A percentile compares a stretch with the other conserved stretches of the same genome.
These are phyloP conservation scores for Tigriopus californicus DNA, from an alignment of 2,888 invertebrate species.

Conservation along the genomic window DNA sequence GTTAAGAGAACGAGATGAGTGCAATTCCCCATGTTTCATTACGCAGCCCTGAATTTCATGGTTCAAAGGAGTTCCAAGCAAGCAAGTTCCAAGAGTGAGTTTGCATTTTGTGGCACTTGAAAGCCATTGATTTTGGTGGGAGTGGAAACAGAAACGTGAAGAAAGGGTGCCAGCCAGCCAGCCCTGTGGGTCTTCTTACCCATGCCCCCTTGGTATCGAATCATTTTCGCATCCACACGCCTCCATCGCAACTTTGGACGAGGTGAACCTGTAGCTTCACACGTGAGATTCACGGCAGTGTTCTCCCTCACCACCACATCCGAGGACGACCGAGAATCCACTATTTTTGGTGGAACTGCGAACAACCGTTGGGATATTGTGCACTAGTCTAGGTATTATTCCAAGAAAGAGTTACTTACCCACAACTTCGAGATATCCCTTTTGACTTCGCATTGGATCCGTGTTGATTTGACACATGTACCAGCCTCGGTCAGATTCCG, in stretches of 20 bases:
- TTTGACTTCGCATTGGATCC: conserved; percentile 74
- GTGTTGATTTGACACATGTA: conserved; percentile 92
- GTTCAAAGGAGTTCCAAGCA: background rate
- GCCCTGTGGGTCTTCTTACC: conserved; percentile 36
- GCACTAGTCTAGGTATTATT: too few relatives aligned
- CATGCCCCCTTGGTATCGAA: conserved; percentile 69
- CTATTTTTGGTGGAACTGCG: conserved; percentile 28
- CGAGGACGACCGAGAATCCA: conserved; percentile 26
- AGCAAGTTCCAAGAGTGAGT: background rate
- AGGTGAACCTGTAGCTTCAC: conserved; percentile 23
- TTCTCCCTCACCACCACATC: conserved; percentile 25
- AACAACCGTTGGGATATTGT: background rate
- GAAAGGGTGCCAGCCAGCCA: background rate
- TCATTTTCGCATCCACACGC: conserved; percentile 67
- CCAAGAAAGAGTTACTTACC: conserved; percentile 42
- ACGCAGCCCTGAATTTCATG: too few relatives aligned
- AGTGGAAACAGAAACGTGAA: background rate
- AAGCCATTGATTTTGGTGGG: conserved; percentile 1
- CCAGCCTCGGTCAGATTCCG: conserved; percentile 71
- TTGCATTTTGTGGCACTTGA: background rate
- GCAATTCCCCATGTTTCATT: too few relatives aligned
- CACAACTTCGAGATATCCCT: conserved; percentile 74
- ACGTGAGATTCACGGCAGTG: conserved; percentile 22
- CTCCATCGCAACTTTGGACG: conserved; percentile 76
- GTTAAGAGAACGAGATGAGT: too few relatives aligned